phyloP scores from a whole-genome alignment of 2,888 invertebrate genomes.

The Camptogramma bilineatum region DNA sequence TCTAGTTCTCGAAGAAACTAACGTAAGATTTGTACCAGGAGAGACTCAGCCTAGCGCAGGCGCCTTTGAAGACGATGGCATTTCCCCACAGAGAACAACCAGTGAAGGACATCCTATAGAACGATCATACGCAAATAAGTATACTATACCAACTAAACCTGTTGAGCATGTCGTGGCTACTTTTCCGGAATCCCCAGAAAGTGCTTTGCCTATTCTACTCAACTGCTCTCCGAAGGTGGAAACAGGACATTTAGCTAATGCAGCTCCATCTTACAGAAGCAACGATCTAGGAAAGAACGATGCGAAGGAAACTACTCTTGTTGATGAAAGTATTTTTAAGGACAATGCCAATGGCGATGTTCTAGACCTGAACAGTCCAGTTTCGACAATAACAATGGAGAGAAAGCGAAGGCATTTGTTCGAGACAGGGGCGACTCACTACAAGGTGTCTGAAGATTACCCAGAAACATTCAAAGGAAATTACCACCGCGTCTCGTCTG shows the following conservation, averaged over 20 bases:
- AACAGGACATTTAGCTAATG: conserved; percentile 45
- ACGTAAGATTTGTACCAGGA: conserved; percentile 5
- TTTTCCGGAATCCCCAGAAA: conserved; percentile 16
- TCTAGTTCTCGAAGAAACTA: conserved; percentile 2
- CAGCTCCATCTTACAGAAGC: conserved; percentile 23
- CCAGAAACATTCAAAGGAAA: conserved; percentile 46
- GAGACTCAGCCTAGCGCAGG: background rate
- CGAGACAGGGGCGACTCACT: conserved; percentile 43
- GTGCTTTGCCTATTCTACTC: conserved; percentile 49
- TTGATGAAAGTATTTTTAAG: background rate
- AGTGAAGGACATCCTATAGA: conserved; percentile 15
- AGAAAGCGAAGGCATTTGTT: conserved; percentile 40
- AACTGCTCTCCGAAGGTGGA: conserved; percentile 54
- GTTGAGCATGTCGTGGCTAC: conserved; percentile 20
- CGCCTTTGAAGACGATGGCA: background rate
- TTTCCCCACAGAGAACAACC: background rate
- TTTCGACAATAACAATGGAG: conserved; percentile 33
- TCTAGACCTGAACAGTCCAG: conserved; percentile 29
- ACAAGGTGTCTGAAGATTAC: conserved; percentile 54
- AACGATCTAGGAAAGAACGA: conserved; percentile 7
- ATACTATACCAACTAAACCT: conserved; percentile 14
- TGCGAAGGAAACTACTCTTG: background rate
- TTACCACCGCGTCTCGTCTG: conserved; percentile 51
- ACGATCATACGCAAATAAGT: conserved; percentile 16
- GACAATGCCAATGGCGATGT: conserved; percentile 10